Percentiles rank a stretch among this genome's conserved stretches.
Conservation (phyloP, 2,113 vertebrate genomes). For the Zosterops pallidus region DNA sequence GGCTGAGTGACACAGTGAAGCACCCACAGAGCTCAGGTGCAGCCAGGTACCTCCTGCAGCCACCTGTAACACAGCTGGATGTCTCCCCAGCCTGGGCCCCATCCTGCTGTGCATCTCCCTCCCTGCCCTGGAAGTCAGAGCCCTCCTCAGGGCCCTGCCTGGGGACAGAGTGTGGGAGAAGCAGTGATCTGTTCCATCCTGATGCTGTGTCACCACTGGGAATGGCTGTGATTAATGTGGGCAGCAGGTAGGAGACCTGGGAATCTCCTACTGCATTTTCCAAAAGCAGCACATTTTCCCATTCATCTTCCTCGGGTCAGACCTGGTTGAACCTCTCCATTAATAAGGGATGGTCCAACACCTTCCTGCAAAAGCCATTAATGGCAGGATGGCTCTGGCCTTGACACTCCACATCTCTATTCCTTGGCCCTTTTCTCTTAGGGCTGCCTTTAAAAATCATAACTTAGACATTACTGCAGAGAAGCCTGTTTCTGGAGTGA, state of each 20-base stretch:
- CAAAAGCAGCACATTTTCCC: not conserved
- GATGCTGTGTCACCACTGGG: rapidly evolving
- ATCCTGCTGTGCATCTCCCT: not conserved
- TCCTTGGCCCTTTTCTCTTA: not conserved
- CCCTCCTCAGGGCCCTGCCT: not conserved
- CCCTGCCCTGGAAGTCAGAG: not conserved
- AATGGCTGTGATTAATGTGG: not conserved
- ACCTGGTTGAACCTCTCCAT: not conserved
- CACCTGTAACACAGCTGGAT: not conserved
- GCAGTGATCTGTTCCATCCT: rapidly evolving
- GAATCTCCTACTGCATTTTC: not conserved
- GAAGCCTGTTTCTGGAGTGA: not conserved
- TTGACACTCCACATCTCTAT: not conserved
- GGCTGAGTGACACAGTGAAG: not conserved
- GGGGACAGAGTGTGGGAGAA: rapidly evolving
- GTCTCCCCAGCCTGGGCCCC: not conserved
- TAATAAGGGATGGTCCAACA: not conserved
- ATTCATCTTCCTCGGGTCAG: not conserved
- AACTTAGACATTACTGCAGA: not conserved
- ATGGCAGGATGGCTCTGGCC: not conserved
- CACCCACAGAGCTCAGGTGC: not conserved
- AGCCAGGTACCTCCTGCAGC: not conserved
- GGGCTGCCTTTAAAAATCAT: not conserved
- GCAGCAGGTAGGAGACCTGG: not conserved
- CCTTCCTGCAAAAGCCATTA: not conserved